Evolutionary conservation across 1,140 invertebrate genomes (phyloP), one percentile per base, ranked within the genome.

Genomic region (Brachystomella parvula): DNA sequence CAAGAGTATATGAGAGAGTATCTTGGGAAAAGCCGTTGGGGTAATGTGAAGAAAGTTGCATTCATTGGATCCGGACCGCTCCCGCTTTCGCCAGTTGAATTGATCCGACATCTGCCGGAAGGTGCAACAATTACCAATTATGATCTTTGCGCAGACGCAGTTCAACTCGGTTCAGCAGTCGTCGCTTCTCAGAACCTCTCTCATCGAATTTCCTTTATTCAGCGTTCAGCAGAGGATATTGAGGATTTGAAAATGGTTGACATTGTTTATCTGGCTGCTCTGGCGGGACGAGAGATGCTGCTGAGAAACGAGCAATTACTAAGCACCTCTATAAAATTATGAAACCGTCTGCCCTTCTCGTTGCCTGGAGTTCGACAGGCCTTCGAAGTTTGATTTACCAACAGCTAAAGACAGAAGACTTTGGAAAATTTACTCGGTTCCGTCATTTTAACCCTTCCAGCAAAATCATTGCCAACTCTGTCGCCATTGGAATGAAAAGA

Each of bases 21-120:
- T n/a, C 32, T 60, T 30, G 17, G 17, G 3, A 30, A n/a, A n/a
- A n/a, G n/a, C n/a, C 6, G 17, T 60, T 31, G 3, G 9, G 30
- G 30, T 3, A 6, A 39, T 19, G 29, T 60, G 17, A 6, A 30
- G 19, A 9, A 60, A 60, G 32, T 60, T 6, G 58, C 58, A n/a
- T 30, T 60, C 29, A 33, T 60, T 30, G 58, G 58, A 12, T 60
- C 58, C 3, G 58, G 58, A 31, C 58, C 58, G 19, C 32, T 60
- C 3, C 58, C 58, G 3, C 58, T 60, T 9, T 31, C 58, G 6
- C 30, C 58, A 3, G 30, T 60, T 24, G 58, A 31, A 19, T 3
- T 60, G 17, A 9, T 60, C 12, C 58, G 32, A 15, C 58, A 60
- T 24, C 24, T 60, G 6, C 28, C 28, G 6, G 6, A 6, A 56